Conservation (phyloP, 2,797 vertebrate species). For the Glossophaga mutica region DNA sequence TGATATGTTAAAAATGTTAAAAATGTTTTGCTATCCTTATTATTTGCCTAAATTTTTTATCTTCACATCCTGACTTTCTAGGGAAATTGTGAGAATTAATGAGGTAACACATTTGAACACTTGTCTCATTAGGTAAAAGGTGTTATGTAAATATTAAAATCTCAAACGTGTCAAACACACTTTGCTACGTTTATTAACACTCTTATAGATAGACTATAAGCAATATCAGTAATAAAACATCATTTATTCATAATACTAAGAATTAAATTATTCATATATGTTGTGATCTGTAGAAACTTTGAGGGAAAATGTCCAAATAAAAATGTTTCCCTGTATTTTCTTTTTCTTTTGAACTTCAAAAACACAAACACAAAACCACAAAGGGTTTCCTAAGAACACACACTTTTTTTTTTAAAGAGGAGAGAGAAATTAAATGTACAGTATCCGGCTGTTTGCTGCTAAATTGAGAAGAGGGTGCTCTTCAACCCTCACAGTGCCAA, state of each 20-base stretch:
- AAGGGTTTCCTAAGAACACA: background rate
- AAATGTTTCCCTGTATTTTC: background rate
- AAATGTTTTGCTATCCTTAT: background rate
- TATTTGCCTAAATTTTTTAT: background rate
- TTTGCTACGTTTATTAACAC: background rate
- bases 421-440: background rate
- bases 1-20: background rate
- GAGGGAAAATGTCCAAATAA: background rate
- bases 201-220: background rate
- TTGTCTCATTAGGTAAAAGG: constrained; percentile 6
- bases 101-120: background rate
- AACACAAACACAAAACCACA: background rate
- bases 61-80: background rate
- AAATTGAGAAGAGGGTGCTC: background rate
- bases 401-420: background rate
- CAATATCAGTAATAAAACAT: background rate
- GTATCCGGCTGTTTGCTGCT: background rate
- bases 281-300: background rate
- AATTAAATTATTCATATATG: background rate
- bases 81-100: background rate
- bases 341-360: background rate
- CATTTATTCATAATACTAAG: background rate
- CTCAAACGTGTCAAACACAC: background rate
- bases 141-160: background rate
- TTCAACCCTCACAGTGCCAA: background rate